Base-by-base conservation (phyloP, 2,888 invertebrate genomes). In the Ashinkailepas kermadecensis region DNA sequence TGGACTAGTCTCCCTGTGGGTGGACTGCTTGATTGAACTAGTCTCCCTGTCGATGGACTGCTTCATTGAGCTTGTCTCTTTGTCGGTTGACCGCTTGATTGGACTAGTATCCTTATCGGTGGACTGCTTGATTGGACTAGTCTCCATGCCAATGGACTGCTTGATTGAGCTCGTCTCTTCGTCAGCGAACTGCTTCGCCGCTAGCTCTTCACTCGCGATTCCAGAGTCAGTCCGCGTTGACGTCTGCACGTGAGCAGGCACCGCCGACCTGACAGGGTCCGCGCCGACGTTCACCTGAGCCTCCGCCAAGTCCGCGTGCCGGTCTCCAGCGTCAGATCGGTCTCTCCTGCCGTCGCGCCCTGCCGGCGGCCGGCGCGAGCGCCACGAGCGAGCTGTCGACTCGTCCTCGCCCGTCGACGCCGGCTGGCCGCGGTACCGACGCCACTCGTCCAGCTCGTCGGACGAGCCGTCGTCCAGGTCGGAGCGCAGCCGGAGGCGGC, bases 381-480 rank as follows among this genome's bases (percentile, higher is more conserved):
- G 62, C 62, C 13, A 18, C 62, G 18, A 62, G 64, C 18, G n/a
- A 21, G 64, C n/a, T 9, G 21, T 23, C 67, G 23, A 67, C n/a
- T 23, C 67, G 67, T 10, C 67, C 67, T 23, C 67, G 67, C 23
- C 12, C 12, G 23, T 67, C 23, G 12, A 23, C 67, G 21, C 8
- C 64, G 23, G 23, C 11, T 6, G n/a, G 9, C 10, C 67, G 67
- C 23, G 39, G 4, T 39, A 39, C 67, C 7, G 23, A 12, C 67
- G 25, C 54, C 70, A 54, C 70, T 70, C 70, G 70, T 70, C 70
- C 39, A n/a, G 70, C 15, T 70, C 70, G 39, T 70, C 70, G 15
- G 70, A 70, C 4, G 70, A 70, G 2, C 11, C 15, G 7, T 54
- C 70, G 15, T 70, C 25, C 39, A n/a, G 11, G 39, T 70, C 39